These are phyloP conservation scores for Phlogophora meticulosa DNA, from an alignment of 2,888 invertebrate species.

Conservation along the genomic window DNA sequence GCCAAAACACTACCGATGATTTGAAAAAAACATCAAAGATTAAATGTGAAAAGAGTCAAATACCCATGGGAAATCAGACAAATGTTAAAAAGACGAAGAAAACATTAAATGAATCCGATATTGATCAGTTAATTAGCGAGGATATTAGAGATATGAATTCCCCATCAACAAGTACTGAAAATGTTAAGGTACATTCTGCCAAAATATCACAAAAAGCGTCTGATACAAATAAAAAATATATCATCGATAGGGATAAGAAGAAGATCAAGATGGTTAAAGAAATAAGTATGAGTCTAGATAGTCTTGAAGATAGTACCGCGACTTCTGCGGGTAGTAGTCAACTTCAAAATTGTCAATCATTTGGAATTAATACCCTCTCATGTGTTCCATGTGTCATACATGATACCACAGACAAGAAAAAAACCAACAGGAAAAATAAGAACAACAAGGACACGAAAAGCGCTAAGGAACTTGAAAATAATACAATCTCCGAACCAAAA, in stretches of 20 bases:
- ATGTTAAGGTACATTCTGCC: conserved; percentile 37
- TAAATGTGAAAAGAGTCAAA: conserved; percentile 77
- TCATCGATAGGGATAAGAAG: conserved; percentile 57
- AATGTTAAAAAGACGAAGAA: conserved; percentile 56
- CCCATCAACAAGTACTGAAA: conserved; percentile 50
- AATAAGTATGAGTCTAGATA: conserved; percentile 85
- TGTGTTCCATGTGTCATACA: conserved; percentile 87
- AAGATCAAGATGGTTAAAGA: conserved; percentile 73
- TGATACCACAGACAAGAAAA: conserved; percentile 73
- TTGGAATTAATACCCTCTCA: conserved; percentile 83
- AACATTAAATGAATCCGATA: conserved; percentile 49
- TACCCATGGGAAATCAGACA: conserved; percentile 77
- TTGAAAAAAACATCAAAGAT: conserved; percentile 54
- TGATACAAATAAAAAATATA: conserved; percentile 49
- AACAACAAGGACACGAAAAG: conserved; percentile 48
- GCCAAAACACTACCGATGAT: conserved; percentile 68
- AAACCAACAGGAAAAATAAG: conserved; percentile 55
- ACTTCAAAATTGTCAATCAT: conserved; percentile 74
- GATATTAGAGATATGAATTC: conserved; percentile 45
- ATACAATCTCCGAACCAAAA: conserved; percentile 69
- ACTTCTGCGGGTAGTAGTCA: conserved; percentile 60
- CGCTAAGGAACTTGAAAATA: conserved; percentile 38
- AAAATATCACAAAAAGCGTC: conserved; percentile 48
- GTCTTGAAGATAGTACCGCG: conserved; percentile 77
- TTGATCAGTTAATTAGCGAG: conserved; percentile 46